Evolutionary conservation across 2,797 vertebrate species (phyloP).

Genomic region (Xiphophorus birchmanni): DNA sequence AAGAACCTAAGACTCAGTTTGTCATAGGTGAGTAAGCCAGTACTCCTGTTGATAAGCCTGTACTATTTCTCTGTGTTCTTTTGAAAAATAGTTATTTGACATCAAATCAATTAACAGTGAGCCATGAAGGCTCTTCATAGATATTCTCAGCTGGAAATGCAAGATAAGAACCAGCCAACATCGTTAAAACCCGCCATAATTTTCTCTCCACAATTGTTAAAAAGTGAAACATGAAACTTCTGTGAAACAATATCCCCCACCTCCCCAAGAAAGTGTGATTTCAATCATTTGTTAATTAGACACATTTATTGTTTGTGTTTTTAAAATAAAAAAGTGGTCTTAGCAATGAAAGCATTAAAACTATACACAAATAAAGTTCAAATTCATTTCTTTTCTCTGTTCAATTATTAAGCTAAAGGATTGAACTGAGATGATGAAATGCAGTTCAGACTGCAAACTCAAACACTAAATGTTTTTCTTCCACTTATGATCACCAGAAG

Average conservation of each 20-base stretch:
- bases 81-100: neutral
- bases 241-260: neutral
- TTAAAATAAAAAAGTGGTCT: no score
- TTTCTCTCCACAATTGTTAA: neutral
- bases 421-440: no score
- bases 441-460: no score
- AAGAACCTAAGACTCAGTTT: neutral
- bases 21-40: neutral
- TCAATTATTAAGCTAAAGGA: no score
- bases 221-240: neutral
- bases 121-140: neutral
- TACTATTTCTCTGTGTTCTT: neutral
- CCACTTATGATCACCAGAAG: neutral
- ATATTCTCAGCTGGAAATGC: neutral
- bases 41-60: neutral
- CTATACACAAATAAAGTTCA: no score
- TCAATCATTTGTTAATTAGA: no score
- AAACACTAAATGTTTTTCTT: neutral
- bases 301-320: no score
- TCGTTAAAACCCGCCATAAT: neutral
- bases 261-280: no score
- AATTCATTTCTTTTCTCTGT: no score
- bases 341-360: no score
- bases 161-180: neutral
- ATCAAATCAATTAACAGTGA: neutral